phyloP scores from a whole-genome alignment of 2,888 invertebrate genomes.

The Euzophera pinguis region DNA sequence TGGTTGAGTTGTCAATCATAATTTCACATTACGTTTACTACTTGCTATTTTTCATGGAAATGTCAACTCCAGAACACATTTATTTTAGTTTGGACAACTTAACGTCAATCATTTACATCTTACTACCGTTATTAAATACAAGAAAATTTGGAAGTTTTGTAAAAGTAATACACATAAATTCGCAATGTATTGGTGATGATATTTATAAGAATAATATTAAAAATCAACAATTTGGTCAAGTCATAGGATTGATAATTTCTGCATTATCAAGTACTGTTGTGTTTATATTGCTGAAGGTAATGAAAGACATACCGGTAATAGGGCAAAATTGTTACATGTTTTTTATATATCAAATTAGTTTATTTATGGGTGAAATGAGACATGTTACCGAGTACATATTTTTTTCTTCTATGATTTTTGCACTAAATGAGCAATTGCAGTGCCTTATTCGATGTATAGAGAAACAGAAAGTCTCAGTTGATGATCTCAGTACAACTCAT shows the following conservation, averaged over 20 bases:
- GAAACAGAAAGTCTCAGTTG: background rate
- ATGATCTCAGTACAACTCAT: background rate
- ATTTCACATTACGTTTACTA: background rate
- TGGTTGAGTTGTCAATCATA: background rate
- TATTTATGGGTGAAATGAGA: background rate
- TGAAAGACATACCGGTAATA: background rate
- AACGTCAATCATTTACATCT: background rate
- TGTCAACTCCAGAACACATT: background rate
- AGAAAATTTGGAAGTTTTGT: background rate
- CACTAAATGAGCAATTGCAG: constrained; percentile 5
- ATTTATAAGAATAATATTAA: background rate
- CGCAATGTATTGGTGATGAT: background rate
- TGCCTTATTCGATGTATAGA: background rate
- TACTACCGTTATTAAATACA: background rate
- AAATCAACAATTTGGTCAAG: background rate
- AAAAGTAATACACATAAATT: background rate
- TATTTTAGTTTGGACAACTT: background rate
- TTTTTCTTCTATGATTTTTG: background rate
- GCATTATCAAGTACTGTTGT: background rate
- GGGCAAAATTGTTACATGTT: background rate
- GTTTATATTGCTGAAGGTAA: background rate
- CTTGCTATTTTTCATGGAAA: background rate
- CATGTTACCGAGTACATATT: background rate
- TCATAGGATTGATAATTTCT: background rate
- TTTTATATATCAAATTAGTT: background rate